These are phyloP conservation scores for Encarsia formosa DNA, from an alignment of 2,888 invertebrate species.

Conservation along the genomic window DNA sequence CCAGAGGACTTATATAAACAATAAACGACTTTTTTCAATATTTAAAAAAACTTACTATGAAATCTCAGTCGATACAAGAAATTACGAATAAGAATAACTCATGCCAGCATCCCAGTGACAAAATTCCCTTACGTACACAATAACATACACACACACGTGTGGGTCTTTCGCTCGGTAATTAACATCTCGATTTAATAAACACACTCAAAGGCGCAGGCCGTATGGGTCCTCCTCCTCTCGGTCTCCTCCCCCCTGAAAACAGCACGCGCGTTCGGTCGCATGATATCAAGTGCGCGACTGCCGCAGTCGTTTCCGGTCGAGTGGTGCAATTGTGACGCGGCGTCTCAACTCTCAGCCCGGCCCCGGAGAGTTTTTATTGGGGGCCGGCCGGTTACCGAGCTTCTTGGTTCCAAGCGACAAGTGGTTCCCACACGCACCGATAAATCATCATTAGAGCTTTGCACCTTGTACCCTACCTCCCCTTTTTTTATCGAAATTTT, in stretches of 20 bases:
- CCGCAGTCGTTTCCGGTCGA: no score
- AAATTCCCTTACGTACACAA: not conserved
- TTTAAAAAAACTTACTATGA: no score
- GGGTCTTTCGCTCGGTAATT: constrained; percentile 35
- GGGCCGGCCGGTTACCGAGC: constrained; percentile 2
- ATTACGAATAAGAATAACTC: no score
- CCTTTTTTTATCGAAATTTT: no score
- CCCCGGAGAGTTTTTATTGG: constrained; percentile 17
- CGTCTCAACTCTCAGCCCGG: not conserved
- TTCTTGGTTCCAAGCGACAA: constrained; percentile 37
- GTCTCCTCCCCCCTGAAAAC: constrained; percentile 9
- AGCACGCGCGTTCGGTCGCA: not conserved
- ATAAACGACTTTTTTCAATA: no score
- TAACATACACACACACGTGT: not conserved
- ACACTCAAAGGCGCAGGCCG: constrained; percentile 39
- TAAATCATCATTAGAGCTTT: constrained; percentile 8
- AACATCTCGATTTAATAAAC: constrained; percentile 47
- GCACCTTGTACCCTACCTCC: not conserved
- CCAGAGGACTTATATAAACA: no score
- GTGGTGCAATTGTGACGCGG: not conserved
- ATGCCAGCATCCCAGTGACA: no score
- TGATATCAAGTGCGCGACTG: no score
- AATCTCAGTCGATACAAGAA: no score
- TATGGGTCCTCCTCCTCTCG: constrained; percentile 35
- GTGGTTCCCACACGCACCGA: constrained; percentile 45